A percentile compares a stretch with the other conserved stretches of the same genome.
Evolutionary conservation across 1,140 invertebrate species (phyloP).

Genomic region (Atta texana): DNA sequence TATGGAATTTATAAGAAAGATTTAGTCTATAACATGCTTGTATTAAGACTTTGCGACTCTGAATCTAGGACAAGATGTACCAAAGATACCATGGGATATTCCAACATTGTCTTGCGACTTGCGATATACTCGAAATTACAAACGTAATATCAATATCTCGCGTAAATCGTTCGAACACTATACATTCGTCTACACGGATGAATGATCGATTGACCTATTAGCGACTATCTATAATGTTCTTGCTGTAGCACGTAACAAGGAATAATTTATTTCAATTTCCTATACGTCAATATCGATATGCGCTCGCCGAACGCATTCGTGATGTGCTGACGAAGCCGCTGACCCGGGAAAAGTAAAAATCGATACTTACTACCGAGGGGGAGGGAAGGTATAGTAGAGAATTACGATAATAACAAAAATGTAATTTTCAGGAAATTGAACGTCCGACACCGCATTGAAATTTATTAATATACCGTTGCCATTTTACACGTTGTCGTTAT

Average conservation of each 20-base stretch:
- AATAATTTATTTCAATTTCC: constrained; percentile 66
- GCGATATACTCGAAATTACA: constrained; percentile 39
- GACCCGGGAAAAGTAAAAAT: constrained; percentile 54
- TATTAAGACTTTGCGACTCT: constrained; percentile 19
- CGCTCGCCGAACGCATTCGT: constrained; percentile 17
- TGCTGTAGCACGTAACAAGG: background rate
- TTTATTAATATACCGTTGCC: constrained; percentile 41
- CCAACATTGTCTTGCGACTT: background rate
- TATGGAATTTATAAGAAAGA: background rate
- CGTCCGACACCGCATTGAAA: constrained; percentile 23
- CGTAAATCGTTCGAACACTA: background rate
- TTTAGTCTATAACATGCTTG: background rate
- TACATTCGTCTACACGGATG: background rate
- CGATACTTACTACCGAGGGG: constrained; percentile 29
- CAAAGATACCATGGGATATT: background rate
- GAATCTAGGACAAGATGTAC: background rate
- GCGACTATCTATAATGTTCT: background rate
- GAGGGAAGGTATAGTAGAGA: background rate
- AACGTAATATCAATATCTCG: background rate
- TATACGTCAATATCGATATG: constrained; percentile 46
- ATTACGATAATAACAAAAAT: constrained; percentile 42
- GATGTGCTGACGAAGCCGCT: constrained; percentile 44
- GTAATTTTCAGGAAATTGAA: constrained; percentile 43
- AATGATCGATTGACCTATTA: constrained; percentile 39
- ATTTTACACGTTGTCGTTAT: background rate